Base-by-base conservation (phyloP, 2,797 vertebrate species). In the Mallotus villosus region DNA sequence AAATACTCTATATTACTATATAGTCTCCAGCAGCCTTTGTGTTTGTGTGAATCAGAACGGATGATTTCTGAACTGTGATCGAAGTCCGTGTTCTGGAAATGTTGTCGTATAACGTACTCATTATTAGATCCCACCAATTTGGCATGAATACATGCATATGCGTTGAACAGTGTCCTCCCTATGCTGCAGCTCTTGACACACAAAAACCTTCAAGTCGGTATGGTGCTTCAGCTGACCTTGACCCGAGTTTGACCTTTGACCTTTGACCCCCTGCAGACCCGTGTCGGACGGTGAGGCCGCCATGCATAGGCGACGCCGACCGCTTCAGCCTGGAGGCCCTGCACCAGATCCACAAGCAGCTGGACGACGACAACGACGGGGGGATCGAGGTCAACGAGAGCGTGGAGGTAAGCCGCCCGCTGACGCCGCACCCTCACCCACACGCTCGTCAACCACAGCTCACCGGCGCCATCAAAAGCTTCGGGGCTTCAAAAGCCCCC, bases 371-470 rank as follows among this genome's bases (percentile, higher is more conserved):
- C 93, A 97, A 98, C 68, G 98, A 99, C 53, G 98, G 98, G 12
- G 97, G 96, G 0, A 98, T 99, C 49, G 97, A 99, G 88, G 97
- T 98, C 80, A 97, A 99, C 76, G 98, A 99, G 92, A 99, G 98
- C 12, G 95, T 97, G 83, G 97, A 99, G 95, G 97, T 99, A 92
- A 90, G 37, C 25, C 9, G 8, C 27, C 4, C 34, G 34, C 34
- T 7, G 7, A 8, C 37, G 11, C 2, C 8, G 11, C 37, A 7
- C 8, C 37, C 37, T 14, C 37, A 12, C 8, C 32, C 5, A 3
- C 32, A 8, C 32, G 37, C 2, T 12, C 0, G 37, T 46, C 41
- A 1, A 46, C 16, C 16, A 5, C 9, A 57, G 57, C 57, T 59
- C 21, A 59, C 21, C 4, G 57, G 21, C n/a, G n/a, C 21, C 21